Evolutionary conservation across 1,140 invertebrate genomes (phyloP).

Genomic region (Macrobrachium rosenbergii): DNA sequence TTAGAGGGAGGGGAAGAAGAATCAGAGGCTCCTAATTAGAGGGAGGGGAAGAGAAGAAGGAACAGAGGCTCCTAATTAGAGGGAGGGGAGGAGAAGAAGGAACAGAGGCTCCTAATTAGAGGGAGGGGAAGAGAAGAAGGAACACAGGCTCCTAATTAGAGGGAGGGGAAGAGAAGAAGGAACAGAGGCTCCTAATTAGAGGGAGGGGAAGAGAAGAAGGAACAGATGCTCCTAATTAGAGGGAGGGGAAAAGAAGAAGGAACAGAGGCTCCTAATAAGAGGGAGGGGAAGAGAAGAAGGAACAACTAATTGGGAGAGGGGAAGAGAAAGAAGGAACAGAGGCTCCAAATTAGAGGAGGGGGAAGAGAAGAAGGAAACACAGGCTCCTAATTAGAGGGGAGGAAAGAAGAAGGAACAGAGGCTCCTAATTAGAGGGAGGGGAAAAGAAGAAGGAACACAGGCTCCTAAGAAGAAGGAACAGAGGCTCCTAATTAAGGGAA

Average conservation of each 20-base stretch:
- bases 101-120: not conserved
- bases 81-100: not conserved
- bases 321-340: not conserved
- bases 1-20: not conserved
- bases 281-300: not conserved
- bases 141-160: not conserved
- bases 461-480: not conserved
- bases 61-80: too few species aligned
- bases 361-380: not conserved
- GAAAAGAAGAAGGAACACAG: not conserved
- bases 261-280: not conserved
- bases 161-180: too few species aligned
- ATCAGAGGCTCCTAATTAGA: too few species aligned
- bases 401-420: too few species aligned
- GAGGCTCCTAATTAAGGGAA: not conserved
- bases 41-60: not conserved
- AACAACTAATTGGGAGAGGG: not conserved
- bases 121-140: not conserved
- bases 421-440: too few species aligned
- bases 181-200: not conserved
- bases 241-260: not conserved
- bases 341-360: too few species aligned
- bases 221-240: not conserved
- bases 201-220: not conserved
- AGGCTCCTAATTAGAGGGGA: too few species aligned